Conservation (phyloP, 2,113 vertebrate species). For the Setophaga kirtlandii region DNA sequence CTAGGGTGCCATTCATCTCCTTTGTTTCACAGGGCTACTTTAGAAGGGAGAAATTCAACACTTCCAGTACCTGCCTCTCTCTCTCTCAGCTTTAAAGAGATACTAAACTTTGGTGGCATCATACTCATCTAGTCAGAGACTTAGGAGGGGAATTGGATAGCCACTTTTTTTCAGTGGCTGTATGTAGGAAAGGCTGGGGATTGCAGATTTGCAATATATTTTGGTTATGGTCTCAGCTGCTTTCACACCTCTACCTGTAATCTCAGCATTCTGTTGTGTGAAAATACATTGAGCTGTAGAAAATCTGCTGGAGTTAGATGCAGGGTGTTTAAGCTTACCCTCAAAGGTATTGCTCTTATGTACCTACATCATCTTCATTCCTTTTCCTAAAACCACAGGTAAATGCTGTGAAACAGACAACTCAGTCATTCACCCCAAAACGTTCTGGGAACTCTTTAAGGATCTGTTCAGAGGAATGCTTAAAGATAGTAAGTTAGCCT, state of each 20-base stretch:
- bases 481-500: neutral
- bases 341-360: neutral
- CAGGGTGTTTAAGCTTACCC: neutral
- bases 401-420: neutral
- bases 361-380: neutral
- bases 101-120: neutral
- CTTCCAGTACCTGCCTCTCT: neutral
- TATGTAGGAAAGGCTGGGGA: neutral
- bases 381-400: neutral
- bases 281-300: neutral
- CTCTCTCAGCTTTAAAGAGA: neutral
- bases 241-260: neutral
- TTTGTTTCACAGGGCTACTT: constrained; percentile 4
- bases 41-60: constrained; percentile 2
- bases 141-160: neutral
- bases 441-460: neutral
- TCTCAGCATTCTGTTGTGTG: neutral
- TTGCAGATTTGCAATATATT: neutral
- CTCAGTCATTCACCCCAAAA: neutral
- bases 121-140: neutral
- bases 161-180: neutral
- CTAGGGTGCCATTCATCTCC: neutral
- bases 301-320: neutral
- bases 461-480: neutral
- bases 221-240: neutral